These are phyloP conservation scores for Calcarius lapponicus DNA, from an alignment of 2,797 vertebrate genomes.

Conservation along the genomic window DNA sequence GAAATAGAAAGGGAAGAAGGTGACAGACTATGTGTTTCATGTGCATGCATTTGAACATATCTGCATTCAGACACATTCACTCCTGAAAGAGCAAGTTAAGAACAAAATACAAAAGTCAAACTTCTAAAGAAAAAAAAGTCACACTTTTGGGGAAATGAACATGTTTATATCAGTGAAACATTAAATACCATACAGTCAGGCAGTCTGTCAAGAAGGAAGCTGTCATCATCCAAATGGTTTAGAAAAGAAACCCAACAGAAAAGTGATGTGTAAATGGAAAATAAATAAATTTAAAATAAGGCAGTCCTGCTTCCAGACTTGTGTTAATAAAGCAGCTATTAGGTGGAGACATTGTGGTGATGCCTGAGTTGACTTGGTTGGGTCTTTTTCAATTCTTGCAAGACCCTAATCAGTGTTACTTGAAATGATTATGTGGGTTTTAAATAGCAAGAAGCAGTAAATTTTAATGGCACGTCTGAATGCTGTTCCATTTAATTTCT, in stretches of 20 bases:
- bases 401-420: constrained; percentile 70
- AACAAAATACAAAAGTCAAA: not conserved
- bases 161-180: not conserved
- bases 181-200: not conserved
- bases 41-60: not conserved
- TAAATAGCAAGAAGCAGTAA: constrained; percentile 65
- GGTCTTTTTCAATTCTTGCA: constrained; percentile 52
- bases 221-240: not conserved
- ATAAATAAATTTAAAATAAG: constrained; percentile 38
- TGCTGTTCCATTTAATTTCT: constrained; percentile 40
- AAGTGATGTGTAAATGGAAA: constrained; percentile 47
- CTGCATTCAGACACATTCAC: not conserved
- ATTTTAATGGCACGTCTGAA: constrained; percentile 52
- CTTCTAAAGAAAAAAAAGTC: not conserved
- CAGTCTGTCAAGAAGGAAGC: not conserved
- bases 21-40: not conserved
- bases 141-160: not conserved
- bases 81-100: not conserved
- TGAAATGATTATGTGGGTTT: constrained; percentile 63
- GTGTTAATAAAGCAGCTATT: constrained; percentile 65
- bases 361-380: constrained; percentile 15
- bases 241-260: constrained; percentile 28
- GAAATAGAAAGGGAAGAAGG: not conserved
- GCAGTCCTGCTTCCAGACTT: constrained; percentile 54
- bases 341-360: constrained; percentile 66